phyloP scores from a whole-genome alignment of 2,888 invertebrate species.

The Brassicogethes aeneus region DNA sequence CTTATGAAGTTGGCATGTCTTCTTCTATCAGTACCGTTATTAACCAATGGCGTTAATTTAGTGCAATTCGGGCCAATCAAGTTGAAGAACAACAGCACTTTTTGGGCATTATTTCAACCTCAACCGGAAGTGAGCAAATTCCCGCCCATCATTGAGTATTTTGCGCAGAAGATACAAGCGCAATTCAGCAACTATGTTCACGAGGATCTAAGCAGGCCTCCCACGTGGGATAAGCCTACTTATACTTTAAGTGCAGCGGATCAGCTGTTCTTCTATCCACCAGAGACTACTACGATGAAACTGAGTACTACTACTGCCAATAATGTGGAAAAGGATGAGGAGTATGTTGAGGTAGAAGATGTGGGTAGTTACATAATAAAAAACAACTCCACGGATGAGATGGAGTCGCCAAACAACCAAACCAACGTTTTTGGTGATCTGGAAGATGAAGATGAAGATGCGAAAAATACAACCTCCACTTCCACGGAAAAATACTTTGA shows the following conservation, averaged over 20 bases:
- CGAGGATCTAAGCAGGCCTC: conserved; percentile 44
- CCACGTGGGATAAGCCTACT: conserved; percentile 33
- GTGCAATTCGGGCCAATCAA: not conserved
- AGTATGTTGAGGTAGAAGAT: conserved; percentile 2
- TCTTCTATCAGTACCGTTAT: too few relatives aligned
- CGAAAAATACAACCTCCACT: too few relatives aligned
- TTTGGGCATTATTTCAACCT: conserved; percentile 10
- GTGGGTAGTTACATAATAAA: not conserved
- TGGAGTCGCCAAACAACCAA: not conserved
- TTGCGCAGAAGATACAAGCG: conserved; percentile 61
- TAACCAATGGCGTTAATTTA: not conserved
- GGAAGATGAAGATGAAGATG: conserved; percentile 20
- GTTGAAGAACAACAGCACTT: not conserved
- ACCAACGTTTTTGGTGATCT: conserved; percentile 8
- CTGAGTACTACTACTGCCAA: conserved; percentile 7
- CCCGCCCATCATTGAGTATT: conserved; percentile 58
- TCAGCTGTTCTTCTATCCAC: conserved; percentile 11
- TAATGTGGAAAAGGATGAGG: conserved; percentile 2
- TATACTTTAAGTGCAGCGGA: conserved; percentile 27
- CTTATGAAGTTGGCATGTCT: too few relatives aligned
- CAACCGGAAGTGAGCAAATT: conserved; percentile 41
- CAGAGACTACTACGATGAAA: not conserved
- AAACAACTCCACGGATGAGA: not conserved
- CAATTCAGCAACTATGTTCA: conserved; percentile 59
- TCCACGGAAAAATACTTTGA: conserved; percentile 21